Evolutionary conservation across 2,797 vertebrate genomes (phyloP), one percentile per base, ranked within the genome.

Genomic region (Hozukius guyotensis): DNA sequence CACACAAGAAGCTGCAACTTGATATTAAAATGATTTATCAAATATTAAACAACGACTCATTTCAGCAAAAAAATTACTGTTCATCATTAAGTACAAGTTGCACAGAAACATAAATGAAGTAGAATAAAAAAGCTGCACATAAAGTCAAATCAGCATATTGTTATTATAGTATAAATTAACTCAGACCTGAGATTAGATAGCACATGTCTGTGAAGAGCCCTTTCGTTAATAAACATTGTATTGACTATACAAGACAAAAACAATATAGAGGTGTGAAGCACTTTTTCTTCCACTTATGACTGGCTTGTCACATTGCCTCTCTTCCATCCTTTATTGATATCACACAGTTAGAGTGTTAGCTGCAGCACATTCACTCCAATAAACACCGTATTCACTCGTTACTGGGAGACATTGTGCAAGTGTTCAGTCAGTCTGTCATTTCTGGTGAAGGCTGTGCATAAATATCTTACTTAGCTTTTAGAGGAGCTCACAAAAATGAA

Each of bases 141-240:
- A 63, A 68, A 82, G 65, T 31, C 11, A 55, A 69, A 71, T 59
- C 2, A 22, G 31, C 24, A 64, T n/a, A 14, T 6, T 31, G 13
- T 38, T 34, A 36, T 38, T 9, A 9, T 20, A 63, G 11, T 20
- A 38, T 38, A 57, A 38, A 11, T 66, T 4, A 38, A 69, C 11
- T 64, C n/a, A 59, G 32, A 82, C 71, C 63, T 88, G 77, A 88
- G 76, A 77, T 83, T 59, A 60, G 13, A 31, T 7, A 55, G 38
- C 27, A 64, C 64, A 32, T 46, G 49, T 65, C 14, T 4, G 3
- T 31, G 8, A 31, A 53, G 22, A 84, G 73, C 68, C 75, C 75
- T 83, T 81, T 77, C 1, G 34, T 38, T 42, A 52, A 10, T 61
- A 13, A 38, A 34, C 53, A 56, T 3, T 57, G 24, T 9, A 67